Evolutionary conservation across 2,113 vertebrate genomes (phyloP).

Genomic region (Xenotilapia flavipinnis): DNA sequence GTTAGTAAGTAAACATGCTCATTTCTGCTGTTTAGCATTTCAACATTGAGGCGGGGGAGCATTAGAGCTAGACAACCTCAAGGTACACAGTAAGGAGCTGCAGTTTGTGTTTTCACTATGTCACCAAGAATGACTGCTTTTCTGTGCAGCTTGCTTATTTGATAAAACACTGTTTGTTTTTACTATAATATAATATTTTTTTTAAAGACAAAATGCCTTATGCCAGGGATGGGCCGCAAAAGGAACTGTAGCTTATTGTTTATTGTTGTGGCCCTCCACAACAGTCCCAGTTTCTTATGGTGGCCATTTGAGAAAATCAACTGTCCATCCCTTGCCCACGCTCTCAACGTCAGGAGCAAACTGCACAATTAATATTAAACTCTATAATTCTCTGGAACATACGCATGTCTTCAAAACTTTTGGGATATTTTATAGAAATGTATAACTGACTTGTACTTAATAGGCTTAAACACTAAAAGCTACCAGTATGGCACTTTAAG

Average conservation of each 20-base stretch:
- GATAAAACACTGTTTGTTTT: neutral
- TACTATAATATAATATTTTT: neutral
- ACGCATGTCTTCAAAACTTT: neutral
- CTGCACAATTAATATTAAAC: neutral
- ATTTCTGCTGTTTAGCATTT: neutral
- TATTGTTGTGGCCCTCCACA: neutral
- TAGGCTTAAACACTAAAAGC: neutral
- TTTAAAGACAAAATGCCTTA: accelerated
- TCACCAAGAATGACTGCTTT: neutral
- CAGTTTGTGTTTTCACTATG: neutral
- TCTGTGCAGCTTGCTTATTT: neutral
- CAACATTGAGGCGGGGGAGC: neutral
- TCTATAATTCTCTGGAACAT: neutral
- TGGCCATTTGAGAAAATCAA: neutral
- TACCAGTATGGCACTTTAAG: neutral
- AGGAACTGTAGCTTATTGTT: neutral
- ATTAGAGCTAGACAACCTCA: neutral
- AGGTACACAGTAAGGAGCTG: neutral
- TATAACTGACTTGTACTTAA: neutral
- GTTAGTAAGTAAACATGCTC: neutral
- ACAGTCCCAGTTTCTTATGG: neutral
- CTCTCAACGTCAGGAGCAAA: neutral
- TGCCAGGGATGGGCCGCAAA: neutral
- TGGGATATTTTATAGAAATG: neutral
- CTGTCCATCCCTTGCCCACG: neutral